Evolutionary conservation across 1,140 invertebrate species (phyloP).

Genomic region (Aporrectodea caliginosa): DNA sequence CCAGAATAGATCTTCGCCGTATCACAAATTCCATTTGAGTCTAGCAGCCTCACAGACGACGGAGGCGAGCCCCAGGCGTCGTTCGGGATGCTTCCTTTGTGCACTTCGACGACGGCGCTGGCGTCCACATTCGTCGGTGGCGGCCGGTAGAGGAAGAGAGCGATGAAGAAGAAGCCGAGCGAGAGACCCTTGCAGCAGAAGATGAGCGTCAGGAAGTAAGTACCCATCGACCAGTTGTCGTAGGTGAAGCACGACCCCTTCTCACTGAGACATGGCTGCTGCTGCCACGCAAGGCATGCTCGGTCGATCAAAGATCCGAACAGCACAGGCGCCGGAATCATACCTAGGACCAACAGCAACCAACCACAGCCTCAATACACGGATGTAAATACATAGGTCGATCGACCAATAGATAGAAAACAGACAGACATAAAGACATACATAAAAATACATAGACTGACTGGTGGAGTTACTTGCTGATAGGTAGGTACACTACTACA

Average conservation of each 20-base stretch:
- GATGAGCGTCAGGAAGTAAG: slow-evolving; percentile 42
- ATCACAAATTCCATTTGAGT: too few species aligned
- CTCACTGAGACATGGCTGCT: not conserved
- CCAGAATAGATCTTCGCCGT: too few species aligned
- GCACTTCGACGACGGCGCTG: not conserved
- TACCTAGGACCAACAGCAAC: slow-evolving; percentile 38
- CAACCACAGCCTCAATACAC: too few species aligned
- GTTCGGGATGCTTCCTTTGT: not conserved
- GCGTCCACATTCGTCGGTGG: not conserved
- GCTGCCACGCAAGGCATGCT: slow-evolving; percentile 53
- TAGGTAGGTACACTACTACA: not conserved
- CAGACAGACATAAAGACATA: too few species aligned
- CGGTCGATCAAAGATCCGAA: slow-evolving; percentile 55
- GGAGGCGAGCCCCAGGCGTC: not conserved
- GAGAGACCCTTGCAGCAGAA: slow-evolving; percentile 42
- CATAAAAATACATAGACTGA: too few species aligned
- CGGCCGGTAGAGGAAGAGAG: slow-evolving; percentile 26
- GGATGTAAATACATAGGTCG: too few species aligned
- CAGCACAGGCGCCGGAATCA: slow-evolving; percentile 55
- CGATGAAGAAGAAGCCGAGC: slow-evolving; percentile 43
- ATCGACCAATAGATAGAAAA: too few species aligned
- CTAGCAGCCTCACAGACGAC: too few species aligned
- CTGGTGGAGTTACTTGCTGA: too few species aligned
- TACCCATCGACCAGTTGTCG: slow-evolving; percentile 49
- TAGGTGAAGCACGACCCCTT: slow-evolving; percentile 46